Conservation (phyloP, 2,888 invertebrate species). For the Drosophila lacicola region DNA sequence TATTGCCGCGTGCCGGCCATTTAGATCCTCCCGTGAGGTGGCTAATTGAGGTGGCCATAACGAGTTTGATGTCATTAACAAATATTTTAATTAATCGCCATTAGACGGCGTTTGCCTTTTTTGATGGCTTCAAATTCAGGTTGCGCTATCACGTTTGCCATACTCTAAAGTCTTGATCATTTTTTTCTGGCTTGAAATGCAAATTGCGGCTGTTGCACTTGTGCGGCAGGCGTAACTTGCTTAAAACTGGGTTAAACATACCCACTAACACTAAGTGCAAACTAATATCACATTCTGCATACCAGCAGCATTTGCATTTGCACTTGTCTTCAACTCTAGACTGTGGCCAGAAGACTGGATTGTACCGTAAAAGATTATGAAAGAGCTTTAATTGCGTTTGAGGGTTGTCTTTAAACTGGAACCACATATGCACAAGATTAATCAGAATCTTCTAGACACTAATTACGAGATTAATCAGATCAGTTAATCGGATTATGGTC, state of each 20-base stretch:
- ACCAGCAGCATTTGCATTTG: constrained; percentile 12
- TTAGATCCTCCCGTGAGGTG: constrained; percentile 32
- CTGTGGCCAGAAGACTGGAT: constrained; percentile 4
- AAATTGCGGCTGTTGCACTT: constrained; percentile 50
- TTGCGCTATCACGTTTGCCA: constrained; percentile 52
- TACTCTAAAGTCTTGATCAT: constrained; percentile 37
- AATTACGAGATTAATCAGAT: not conserved
- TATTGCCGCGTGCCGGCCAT: constrained; percentile 20
- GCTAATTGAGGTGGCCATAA: constrained; percentile 50
- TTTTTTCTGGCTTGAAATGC: constrained; percentile 16
- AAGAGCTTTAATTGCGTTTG: constrained; percentile 11
- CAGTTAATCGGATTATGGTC: no score
- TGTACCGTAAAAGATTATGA: constrained; percentile 17
- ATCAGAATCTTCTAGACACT: not conserved
- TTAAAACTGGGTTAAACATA: constrained; percentile 65
- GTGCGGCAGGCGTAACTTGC: constrained; percentile 73
- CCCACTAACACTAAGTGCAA: constrained; percentile 31
- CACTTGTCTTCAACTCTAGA: constrained; percentile 2
- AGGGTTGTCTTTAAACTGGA: constrained; percentile 1
- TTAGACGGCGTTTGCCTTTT: constrained; percentile 48
- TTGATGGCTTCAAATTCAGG: constrained; percentile 58
- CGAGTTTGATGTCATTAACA: constrained; percentile 64
- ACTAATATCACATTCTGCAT: constrained; percentile 44
- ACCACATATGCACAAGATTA: not conserved
- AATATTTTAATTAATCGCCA: constrained; percentile 75